These are phyloP conservation scores for Chiloscyllium punctatum DNA, from an alignment of 2,797 vertebrate genomes.

Conservation along the genomic window DNA sequence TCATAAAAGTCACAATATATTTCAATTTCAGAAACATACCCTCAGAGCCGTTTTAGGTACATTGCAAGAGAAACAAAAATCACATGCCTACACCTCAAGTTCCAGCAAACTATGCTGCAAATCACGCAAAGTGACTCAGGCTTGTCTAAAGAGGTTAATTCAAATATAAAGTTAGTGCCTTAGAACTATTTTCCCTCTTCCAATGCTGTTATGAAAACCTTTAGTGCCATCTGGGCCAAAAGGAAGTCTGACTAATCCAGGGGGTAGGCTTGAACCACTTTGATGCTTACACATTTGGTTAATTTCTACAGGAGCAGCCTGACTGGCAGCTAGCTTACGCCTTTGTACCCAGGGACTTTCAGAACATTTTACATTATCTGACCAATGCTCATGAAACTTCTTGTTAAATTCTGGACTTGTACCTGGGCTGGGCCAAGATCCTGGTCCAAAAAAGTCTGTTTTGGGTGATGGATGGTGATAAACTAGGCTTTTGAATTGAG, in stretches of 20 bases:
- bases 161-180: constrained; percentile 22
- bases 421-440: constrained; percentile 41
- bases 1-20: neutral
- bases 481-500: neutral
- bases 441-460: rapidly evolving
- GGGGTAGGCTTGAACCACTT: constrained; percentile 24
- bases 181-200: constrained; percentile 47
- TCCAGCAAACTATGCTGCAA: neutral
- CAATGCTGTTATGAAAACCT: constrained; percentile 53
- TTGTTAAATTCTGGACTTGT: constrained; percentile 31
- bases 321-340: constrained; percentile 34
- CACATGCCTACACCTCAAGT: neutral
- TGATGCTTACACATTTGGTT: rapidly evolving
- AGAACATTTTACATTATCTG: constrained; percentile 36
- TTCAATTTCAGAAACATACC: neutral
- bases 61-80: neutral
- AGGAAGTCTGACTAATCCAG: constrained; percentile 49
- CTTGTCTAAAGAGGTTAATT: constrained; percentile 40
- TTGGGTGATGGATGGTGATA: constrained; percentile 34
- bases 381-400: neutral
- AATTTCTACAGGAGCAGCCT: constrained; percentile 38
- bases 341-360: constrained; percentile 40
- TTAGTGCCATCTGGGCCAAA: constrained; percentile 51
- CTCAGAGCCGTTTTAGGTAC: neutral
- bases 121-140: neutral